Base-by-base conservation (phyloP, 1,140 invertebrate genomes). In the Nebria ingens region DNA sequence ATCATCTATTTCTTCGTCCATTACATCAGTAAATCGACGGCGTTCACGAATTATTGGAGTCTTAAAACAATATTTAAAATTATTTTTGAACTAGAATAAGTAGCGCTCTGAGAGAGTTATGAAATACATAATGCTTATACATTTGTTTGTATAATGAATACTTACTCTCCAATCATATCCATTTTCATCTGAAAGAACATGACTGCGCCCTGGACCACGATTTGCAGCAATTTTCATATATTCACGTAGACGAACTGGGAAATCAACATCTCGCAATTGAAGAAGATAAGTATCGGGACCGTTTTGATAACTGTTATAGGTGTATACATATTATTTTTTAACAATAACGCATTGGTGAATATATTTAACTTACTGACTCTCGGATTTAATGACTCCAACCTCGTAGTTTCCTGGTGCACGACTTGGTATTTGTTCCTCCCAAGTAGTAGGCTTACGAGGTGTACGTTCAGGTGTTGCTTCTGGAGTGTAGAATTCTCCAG, bases 1-100 rank as follows among this genome's bases (percentile, higher is more conserved):
- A 68, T 94, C 91, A 60, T 93, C 89, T 54, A 95, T 93, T 73
- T 96, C 91, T 69, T 96, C 93, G 68, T 96, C 93, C 91, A 95
- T 94, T 1, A 96, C 82, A 65, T 96, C 93, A 4, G 89, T 93
- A 68, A 96, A 95, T 49, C 91, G 82, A 56, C 93, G 82, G 55
- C 93, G 75, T 73, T 96, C 93, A 20, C 89, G 78, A 60, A 96
- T 91, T 2, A 91, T 81, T 3, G 91, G 90, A 0, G 89, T 82
- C 86, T 91, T n/a, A 62, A 21, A 64, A 65, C 57, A 51, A n/a
- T n/a, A n/a, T n/a, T n/a, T n/a, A n/a, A n/a, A n/a, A 53, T 12
- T 21, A 38, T 34, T 21, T 34, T 23, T 23, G 13, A 42, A 42
- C 6, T 22, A 23, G 12, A 51, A 12, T 29, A 55, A 34, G 19